Evolutionary conservation across 2,888 invertebrate genomes (phyloP), one percentile per base, ranked within the genome.

Genomic region (Tupiocoris notatus): DNA sequence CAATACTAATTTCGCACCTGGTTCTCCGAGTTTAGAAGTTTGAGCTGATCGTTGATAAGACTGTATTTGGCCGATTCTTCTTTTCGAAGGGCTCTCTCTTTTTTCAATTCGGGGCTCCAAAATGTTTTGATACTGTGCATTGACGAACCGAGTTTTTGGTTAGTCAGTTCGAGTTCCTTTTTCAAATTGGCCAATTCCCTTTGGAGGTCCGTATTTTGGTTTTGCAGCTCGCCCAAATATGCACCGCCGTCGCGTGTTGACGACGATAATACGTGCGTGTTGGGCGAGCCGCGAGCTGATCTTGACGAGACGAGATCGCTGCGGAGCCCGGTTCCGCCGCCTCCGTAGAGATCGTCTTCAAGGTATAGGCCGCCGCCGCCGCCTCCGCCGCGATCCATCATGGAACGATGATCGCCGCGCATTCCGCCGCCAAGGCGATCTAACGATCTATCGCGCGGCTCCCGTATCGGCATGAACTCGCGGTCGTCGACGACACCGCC

Each of bases 101-200:
- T 97, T 87, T 99, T 99, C 85, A 99, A 87, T 87, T 99, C 99
- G 20, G 99, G 99, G 84, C 97, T 97, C 99, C 99, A 99, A 86
- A 99, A 99, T 75, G 98, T 98, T 88, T 98, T 98, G 86, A 99
- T 99, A 86, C 96, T 97, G 87, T 98, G 98, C 98, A 99, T 99
- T 83, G 95, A 95, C 84, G 96, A 96, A 84, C 96, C 95, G 82
- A 98, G 89, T 86, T 98, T 98, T 86, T 98, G 96, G 85, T 96
- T 96, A 81, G 96, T 96, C 83, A 96, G 88, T 87, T 96, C 96
- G 83, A 96, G 88, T 84, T 96, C 96, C 84, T 95, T 94, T 86
- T 95, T 95, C 81, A 96, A 88, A 84, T 93, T 94, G 71, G 90
- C 91, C 84, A 96, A 89, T 85, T 98, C 97, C 80, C 95, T 89